Conservation (phyloP, 2,113 vertebrate genomes). For the Rissa tridactyla region DNA sequence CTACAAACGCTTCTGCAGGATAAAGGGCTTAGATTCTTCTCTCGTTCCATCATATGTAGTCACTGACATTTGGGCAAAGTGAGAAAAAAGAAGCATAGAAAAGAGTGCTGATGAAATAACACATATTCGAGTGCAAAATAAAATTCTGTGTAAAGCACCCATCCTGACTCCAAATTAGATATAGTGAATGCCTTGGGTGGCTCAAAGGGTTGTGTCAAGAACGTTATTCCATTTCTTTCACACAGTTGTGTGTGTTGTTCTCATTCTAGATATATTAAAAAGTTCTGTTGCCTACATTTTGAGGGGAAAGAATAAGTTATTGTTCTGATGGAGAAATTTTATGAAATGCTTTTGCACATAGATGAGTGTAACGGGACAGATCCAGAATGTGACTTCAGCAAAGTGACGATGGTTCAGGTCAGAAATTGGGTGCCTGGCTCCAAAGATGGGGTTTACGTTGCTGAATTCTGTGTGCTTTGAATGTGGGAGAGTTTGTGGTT, state of each 20-base stretch:
- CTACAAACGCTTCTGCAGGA: neutral
- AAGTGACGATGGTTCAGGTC: neutral
- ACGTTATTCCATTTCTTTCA: neutral
- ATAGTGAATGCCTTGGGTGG: neutral
- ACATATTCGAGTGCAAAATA: neutral
- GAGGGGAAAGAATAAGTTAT: neutral
- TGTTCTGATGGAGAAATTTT: neutral
- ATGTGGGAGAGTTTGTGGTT: neutral
- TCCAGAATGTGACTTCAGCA: neutral
- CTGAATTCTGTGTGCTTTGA: neutral
- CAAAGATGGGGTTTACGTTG: neutral
- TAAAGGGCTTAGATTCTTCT: neutral
- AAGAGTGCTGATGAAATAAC: neutral
- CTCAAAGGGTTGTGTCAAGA: neutral
- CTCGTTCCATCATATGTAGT: neutral
- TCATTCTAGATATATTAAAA: neutral
- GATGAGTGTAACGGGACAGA: neutral
- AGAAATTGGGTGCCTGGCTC: neutral
- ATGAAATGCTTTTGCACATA: neutral
- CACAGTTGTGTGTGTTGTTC: neutral
- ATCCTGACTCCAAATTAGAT: neutral
- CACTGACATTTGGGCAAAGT: neutral
- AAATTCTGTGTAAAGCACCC: neutral
- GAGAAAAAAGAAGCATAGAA: neutral
- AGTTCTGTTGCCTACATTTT: neutral